Evolutionary conservation across 2,113 vertebrate genomes (phyloP).

Genomic region (Catharus fuscescens): DNA sequence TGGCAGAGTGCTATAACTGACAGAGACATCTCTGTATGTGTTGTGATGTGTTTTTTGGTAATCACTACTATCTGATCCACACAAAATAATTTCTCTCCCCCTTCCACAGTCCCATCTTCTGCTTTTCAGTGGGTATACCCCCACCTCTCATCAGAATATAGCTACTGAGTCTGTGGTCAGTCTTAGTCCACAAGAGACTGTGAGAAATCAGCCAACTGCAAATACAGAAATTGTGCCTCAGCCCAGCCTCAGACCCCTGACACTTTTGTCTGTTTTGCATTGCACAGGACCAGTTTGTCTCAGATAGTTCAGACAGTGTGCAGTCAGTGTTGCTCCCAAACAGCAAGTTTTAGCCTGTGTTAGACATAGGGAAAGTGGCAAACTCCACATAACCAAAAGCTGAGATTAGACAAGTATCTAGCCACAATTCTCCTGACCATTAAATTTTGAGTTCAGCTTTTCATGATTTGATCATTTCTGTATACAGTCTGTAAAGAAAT

Average conservation of each 20-base stretch:
- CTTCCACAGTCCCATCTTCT: background rate
- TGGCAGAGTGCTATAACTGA: background rate
- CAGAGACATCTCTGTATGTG: background rate
- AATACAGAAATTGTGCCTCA: background rate
- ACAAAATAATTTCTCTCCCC: background rate
- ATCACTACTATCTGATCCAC: background rate
- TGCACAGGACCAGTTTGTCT: background rate
- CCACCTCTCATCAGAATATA: rapidly evolving
- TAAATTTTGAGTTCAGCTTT: background rate
- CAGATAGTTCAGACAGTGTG: background rate
- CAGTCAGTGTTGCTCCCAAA: background rate
- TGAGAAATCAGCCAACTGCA: background rate
- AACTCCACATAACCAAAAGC: background rate
- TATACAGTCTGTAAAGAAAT: background rate
- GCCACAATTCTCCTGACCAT: background rate
- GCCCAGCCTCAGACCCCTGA: background rate
- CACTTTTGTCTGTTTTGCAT: background rate
- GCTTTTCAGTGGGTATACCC: background rate
- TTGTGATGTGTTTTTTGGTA: background rate
- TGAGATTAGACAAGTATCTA: background rate
- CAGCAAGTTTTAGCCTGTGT: background rate
- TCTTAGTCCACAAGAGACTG: background rate
- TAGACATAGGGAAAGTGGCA: background rate
- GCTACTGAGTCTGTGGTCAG: background rate
- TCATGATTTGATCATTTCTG: background rate